These are phyloP conservation scores for Pogoniulus pusillus DNA, from an alignment of 2,797 vertebrate genomes.

Conservation along the genomic window DNA sequence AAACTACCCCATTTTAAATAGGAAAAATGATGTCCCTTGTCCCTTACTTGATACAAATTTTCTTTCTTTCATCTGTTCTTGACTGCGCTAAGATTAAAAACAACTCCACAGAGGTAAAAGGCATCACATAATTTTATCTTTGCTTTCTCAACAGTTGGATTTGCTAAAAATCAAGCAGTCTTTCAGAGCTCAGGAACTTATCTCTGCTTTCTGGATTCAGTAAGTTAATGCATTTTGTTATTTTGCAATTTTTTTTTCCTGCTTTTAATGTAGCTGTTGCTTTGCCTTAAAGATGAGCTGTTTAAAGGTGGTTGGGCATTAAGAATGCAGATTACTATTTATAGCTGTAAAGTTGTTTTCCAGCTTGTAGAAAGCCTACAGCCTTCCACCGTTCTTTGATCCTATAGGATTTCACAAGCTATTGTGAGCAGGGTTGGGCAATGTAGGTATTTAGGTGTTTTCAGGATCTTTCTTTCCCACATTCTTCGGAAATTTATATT, in stretches of 20 bases:
- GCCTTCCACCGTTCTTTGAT: background rate
- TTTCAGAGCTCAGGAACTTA: conserved; percentile 87
- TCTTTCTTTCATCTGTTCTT: background rate
- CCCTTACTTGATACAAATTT: background rate
- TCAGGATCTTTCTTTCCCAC: conserved; percentile 8
- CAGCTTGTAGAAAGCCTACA: background rate
- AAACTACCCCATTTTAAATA: background rate
- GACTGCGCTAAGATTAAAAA: background rate
- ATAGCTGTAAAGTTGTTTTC: background rate
- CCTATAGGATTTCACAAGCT: background rate
- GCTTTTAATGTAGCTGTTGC: background rate
- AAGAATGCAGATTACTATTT: background rate
- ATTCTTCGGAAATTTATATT: conserved; percentile 12
- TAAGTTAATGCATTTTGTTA: conserved; percentile 76
- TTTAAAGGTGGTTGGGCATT: background rate
- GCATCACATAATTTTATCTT: background rate
- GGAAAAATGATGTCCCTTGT: rapidly evolving
- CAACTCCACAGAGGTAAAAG: background rate
- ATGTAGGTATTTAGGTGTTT: background rate
- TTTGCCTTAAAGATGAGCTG: background rate
- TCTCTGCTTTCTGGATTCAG: conserved; percentile 95
- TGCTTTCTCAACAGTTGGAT: conserved; percentile 86
- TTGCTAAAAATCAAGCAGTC: conserved; percentile 92
- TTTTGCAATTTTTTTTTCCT: background rate
- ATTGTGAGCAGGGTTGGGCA: background rate